Evolutionary conservation across 1,140 invertebrate species (phyloP), one percentile per base, ranked within the genome.

Genomic region (Wasmannia auropunctata): DNA sequence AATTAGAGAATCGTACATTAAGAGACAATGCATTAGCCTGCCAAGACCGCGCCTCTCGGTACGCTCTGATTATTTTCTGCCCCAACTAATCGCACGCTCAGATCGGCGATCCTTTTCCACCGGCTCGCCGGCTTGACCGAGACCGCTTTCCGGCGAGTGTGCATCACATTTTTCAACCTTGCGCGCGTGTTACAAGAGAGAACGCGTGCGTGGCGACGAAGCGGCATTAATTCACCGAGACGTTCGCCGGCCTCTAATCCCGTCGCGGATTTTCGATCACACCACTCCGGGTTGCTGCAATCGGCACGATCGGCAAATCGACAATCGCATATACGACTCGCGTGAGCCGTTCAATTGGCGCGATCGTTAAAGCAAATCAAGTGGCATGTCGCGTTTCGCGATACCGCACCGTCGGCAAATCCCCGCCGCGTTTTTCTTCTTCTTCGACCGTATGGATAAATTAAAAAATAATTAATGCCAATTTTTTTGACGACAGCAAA

Each of bases 271-370:
- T 43, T 46, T 46, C 19, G 60, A 79, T 79, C 19, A 54, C 22
- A 60, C 22, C 51, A 54, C 22, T 76, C 22, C 51, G 34, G 7
- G 16, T 37, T 14, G 40, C 11, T 49, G 19, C 22, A 14, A 40
- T 14, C 51, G 37, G 54, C 28, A 58, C 8, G 8, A 67, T 80
- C n/a, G 28, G 19, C 25, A n/a, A n/a, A n/a, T n/a, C n/a, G n/a
- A n/a, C 14, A 6, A 49, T n/a, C 22, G 34, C 11, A 19, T 40
- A 7, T 63, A 63, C 25, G 16, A 54, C 11, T 69, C 31, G 46
- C 62, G 31, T 19, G 76, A 80, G 16, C 22, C 10, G 76, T 80
- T 80, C 22, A 80, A 80, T 80, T 80, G 43, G 10, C 16, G 31
- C 31, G n/a, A 34, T 80, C 5, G 28, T 80, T 80, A 51, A 80